phyloP scores from a whole-genome alignment of 1,140 invertebrate genomes.

The Anthonomus grandis region DNA sequence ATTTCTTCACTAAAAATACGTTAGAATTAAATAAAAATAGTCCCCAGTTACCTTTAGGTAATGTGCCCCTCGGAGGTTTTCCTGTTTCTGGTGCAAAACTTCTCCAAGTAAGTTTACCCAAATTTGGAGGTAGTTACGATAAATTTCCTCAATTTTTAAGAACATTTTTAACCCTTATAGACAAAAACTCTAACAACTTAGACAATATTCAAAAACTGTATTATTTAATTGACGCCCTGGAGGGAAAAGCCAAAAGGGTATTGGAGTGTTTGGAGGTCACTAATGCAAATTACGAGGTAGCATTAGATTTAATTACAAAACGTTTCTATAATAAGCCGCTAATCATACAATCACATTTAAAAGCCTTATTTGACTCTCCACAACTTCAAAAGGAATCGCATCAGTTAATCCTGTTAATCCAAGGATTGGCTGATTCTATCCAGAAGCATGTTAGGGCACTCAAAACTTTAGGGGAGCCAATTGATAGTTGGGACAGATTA shows the following conservation, averaged over 20 bases:
- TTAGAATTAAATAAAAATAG: too few relatives aligned
- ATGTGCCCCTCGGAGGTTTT: too few relatives aligned
- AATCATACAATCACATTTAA: not conserved
- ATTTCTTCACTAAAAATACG: too few relatives aligned
- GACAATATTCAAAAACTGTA: constrained; percentile 2
- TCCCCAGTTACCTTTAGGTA: too few relatives aligned
- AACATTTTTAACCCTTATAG: not conserved
- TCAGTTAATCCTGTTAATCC: too few relatives aligned
- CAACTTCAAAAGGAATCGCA: not conserved
- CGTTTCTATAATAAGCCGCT: not conserved
- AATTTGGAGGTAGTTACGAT: not conserved
- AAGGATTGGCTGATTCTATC: not conserved
- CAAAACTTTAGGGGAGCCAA: too few relatives aligned
- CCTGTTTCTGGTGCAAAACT: too few relatives aligned
- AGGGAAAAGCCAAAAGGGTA: not conserved
- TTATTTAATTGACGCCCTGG: not conserved
- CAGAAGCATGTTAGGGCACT: too few relatives aligned
- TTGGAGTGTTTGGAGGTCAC: constrained; percentile 2
- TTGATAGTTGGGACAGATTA: too few relatives aligned
- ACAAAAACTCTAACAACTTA: not conserved
- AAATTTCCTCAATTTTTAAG: too few relatives aligned
- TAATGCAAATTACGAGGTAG: not conserved
- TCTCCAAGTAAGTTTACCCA: not conserved
- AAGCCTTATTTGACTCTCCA: not conserved
- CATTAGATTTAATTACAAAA: constrained; percentile 1